These are phyloP conservation scores for Leptestheria dahalacensis DNA, from an alignment of 1,140 invertebrate species.

Conservation along the genomic window DNA sequence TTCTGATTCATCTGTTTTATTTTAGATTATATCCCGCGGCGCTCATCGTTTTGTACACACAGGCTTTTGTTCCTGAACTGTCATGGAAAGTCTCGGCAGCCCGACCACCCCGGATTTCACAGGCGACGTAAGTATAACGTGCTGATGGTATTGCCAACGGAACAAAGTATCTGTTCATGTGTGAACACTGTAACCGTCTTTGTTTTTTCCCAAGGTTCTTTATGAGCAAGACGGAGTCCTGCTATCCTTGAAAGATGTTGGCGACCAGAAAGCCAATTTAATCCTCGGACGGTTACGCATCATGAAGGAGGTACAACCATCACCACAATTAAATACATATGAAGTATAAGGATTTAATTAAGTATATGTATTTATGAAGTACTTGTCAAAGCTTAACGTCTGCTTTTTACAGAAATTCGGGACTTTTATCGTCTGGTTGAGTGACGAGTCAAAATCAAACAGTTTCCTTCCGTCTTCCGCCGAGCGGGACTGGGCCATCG, in stretches of 20 bases:
- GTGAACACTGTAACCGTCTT: background rate
- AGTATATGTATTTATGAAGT: no score
- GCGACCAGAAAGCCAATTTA: conserved; percentile 10
- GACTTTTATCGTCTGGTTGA: conserved; percentile 4
- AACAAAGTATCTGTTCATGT: background rate
- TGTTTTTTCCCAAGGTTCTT: background rate
- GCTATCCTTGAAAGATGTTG: conserved; percentile 6
- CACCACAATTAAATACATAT: no score
- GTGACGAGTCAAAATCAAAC: background rate
- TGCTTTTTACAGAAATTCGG: conserved; percentile 6
- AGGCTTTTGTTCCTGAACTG: no score
- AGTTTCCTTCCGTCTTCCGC: background rate
- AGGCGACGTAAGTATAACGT: background rate
- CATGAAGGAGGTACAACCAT: conserved; percentile 7
- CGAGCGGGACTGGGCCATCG: background rate
- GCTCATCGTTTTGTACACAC: no score
- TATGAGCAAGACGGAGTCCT: conserved; percentile 15
- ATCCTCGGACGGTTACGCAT: conserved; percentile 7
- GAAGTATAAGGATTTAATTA: no score
- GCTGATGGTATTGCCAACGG: no score
- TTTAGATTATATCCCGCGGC: no score
- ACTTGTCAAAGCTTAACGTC: no score
- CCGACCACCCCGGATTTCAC: background rate
- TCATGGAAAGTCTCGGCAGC: background rate
- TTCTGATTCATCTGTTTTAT: no score